Base-by-base conservation (phyloP, 2,113 vertebrate species). In the Nematolebias whitei region DNA sequence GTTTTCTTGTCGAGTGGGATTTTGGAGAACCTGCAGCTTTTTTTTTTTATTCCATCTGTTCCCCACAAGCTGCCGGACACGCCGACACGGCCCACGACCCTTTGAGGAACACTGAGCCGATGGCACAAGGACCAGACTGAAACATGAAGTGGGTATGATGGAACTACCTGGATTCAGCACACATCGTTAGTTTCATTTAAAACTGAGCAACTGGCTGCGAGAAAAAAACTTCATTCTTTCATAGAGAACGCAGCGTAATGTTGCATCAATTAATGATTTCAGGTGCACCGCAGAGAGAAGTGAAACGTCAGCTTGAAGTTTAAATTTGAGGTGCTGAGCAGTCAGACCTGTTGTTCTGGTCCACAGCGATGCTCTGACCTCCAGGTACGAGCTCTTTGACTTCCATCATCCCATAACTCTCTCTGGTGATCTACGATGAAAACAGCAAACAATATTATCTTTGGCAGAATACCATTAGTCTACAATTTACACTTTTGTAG, bases 321-420 rank as follows among this genome's bases (percentile, higher is more conserved):
- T 4, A 29, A 29, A 18, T 58, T 38, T 22, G 29, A 43, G 43
- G 16, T 9, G 18, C 60, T 0, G 2, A 20, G 50, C 39, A 0
- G 19, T 13, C 92, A 81, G 47, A 96, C 98, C 95, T 96, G 81
- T 99, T 98, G 41, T 93, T 88, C 76, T 92, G 95, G 74, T 94
- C 92, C 85, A 99, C 98, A 0, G 88, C 59, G 57, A 96, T 88
- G 80, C 69, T 90, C 73, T 97, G 94, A 80, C 98, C 98, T 58
- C 91, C 95, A 1, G 96, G 95, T 10, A 99, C 49, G 52, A 99
- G 91, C 70, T 96, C 94, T 89, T 95, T 98, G 49, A 96, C 93
- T 61, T 98, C 95, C 0, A 92, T 91, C 71, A 98, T 87, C 7
- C 98, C 97, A 8, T 98, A 98, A 88, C 95, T 95, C 80, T 99